A percentile compares a stretch with the other conserved stretches of the same genome.
phyloP scores from a whole-genome alignment of 2,113 vertebrate genomes.

The Lophochroa leadbeateri region DNA sequence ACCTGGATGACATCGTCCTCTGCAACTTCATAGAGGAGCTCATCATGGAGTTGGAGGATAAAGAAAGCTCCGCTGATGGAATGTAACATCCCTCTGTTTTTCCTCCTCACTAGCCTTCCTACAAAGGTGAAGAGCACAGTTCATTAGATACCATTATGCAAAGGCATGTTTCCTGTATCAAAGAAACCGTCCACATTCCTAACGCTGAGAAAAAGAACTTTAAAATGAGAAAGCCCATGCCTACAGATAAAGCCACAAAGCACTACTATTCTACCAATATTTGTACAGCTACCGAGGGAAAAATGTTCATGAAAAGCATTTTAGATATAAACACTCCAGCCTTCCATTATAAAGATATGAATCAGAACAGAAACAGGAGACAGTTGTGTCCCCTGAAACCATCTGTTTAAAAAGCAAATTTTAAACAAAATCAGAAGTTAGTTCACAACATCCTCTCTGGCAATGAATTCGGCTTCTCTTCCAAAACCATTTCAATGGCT shows the following conservation, averaged over 20 bases:
- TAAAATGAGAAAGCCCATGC: neutral
- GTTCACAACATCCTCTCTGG: neutral
- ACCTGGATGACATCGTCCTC: constrained; percentile 92
- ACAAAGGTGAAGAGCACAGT: neutral
- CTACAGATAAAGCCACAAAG: neutral
- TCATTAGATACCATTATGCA: neutral
- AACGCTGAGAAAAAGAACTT: neutral
- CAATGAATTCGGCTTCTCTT: neutral
- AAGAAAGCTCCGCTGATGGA: constrained; percentile 85
- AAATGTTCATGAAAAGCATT: constrained; percentile 9
- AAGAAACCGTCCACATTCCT: neutral
- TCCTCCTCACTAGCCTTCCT: constrained; percentile 58
- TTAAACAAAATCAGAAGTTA: constrained; percentile 36
- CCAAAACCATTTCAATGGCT: neutral
- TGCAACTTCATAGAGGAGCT: constrained; percentile 93
- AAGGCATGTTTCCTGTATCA: neutral
- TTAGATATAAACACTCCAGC: constrained; percentile 14
- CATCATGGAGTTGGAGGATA: constrained; percentile 93
- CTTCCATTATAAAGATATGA: neutral
- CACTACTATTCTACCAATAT: neutral
- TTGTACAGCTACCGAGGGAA: neutral
- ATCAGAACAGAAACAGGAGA: constrained; percentile 29
- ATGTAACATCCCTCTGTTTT: constrained; percentile 24
- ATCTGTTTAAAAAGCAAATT: constrained; percentile 44
- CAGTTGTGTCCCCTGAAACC: constrained; percentile 1